phyloP scores from a whole-genome alignment of 2,888 invertebrate species.

The Salticus scenicus region DNA sequence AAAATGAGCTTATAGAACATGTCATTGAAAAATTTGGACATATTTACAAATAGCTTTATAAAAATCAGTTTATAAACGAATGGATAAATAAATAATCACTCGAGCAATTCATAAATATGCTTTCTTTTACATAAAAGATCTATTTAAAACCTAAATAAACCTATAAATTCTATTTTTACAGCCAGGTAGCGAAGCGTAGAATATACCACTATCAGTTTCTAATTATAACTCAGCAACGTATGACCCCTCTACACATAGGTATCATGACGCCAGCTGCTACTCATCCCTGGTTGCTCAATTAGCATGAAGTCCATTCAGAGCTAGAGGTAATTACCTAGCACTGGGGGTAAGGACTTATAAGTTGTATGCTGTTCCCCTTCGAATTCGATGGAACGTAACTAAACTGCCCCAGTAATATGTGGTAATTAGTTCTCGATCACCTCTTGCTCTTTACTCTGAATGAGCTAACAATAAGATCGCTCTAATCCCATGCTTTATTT shows the following conservation, averaged over 20 bases:
- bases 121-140: neutral
- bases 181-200: constrained; percentile 19
- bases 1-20: too few species aligned
- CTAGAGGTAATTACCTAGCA: constrained; percentile 56
- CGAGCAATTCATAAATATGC: neutral
- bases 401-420: constrained; percentile 35
- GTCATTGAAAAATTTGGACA: too few species aligned
- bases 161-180: neutral
- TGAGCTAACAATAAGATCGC: neutral
- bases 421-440: constrained; percentile 59
- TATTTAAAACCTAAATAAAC: neutral
- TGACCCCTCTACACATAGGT: constrained; percentile 36
- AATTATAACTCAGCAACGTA: constrained; percentile 31
- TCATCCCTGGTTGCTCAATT: constrained; percentile 53
- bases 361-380: neutral
- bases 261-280: constrained; percentile 59
- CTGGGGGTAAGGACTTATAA: neutral
- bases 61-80: too few species aligned
- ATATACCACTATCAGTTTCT: constrained; percentile 39
- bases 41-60: too few species aligned
- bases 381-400: constrained; percentile 49
- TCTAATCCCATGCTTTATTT: too few species aligned
- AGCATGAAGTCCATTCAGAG: constrained; percentile 48
- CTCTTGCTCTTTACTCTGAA: constrained; percentile 28
- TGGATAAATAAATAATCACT: too few species aligned